Conservation (phyloP, 2,888 invertebrate species). For the Trichacis sp. region DNA sequence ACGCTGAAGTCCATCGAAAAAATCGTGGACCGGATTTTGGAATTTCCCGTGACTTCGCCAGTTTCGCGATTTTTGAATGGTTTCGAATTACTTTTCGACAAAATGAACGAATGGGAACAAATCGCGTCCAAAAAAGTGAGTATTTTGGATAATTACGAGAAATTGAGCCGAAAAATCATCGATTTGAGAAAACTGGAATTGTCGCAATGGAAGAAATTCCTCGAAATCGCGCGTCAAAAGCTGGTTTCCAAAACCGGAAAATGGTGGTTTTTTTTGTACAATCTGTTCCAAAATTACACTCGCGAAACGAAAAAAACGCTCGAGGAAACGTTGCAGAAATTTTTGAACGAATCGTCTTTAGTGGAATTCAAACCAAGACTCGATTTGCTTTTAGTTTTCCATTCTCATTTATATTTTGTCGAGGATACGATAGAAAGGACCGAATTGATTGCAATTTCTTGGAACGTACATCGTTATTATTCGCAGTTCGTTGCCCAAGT, state of each 20-base stretch:
- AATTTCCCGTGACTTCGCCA: constrained; percentile 84
- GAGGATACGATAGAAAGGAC: constrained; percentile 64
- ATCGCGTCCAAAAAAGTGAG: constrained; percentile 90
- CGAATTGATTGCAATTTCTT: constrained; percentile 77
- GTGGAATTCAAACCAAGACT: constrained; percentile 87
- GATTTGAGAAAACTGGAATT: constrained; percentile 93
- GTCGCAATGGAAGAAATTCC: constrained; percentile 86
- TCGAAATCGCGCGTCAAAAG: constrained; percentile 78
- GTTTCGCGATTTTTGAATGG: constrained; percentile 91
- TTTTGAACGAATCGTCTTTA: constrained; percentile 85
- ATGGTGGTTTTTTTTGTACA: constrained; percentile 93
- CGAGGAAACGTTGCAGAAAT: constrained; percentile 79
- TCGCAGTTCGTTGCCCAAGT: constrained; percentile 81
- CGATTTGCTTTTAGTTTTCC: constrained; percentile 82
- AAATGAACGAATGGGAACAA: constrained; percentile 91
- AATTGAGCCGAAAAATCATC: constrained; percentile 85
- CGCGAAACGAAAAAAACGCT: constrained; percentile 63
- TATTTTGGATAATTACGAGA: constrained; percentile 78
- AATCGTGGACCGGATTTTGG: constrained; percentile 76
- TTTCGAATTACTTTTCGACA: constrained; percentile 87
- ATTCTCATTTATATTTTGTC: constrained; percentile 80
- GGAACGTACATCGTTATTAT: constrained; percentile 89
- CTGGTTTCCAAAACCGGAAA: constrained; percentile 79
- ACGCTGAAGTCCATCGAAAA: constrained; percentile 81
- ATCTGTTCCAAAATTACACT: constrained; percentile 76